Base-by-base conservation (phyloP, 1,140 invertebrate genomes). In the Bombus difficillimus region DNA sequence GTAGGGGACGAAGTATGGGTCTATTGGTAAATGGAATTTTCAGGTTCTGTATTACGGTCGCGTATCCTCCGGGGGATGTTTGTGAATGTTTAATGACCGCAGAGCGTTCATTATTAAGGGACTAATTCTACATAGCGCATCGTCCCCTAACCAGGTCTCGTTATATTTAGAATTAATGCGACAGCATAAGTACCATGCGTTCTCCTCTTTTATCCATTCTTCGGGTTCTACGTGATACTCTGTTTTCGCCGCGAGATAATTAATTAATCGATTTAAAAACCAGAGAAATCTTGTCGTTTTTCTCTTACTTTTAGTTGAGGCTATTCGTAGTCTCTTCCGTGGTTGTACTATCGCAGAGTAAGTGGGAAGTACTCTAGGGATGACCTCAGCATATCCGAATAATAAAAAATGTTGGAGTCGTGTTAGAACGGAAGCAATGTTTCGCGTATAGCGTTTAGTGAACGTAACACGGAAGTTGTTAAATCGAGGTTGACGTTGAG, bases 21-120 rank as follows among this genome's bases (percentile, higher is more conserved):
- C 68, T 72, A 84, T 79, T 62, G 83, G 32, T 69, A 84, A 79
- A 84, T 84, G 75, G 79, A 84, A 85, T 85, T 80, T 80, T 85
- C 83, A 73, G 25, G 15, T 10, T 62, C 53, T 53, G 83, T 37
- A 64, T 69, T 73, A 80, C 39, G 15, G 28, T 32, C 66, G 41
- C 39, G 77, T 47, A 43, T 34, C 15, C 62, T 37, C 37, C 2
- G 25, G 47, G 32, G 69, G 47, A 47, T 37, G 32, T 73, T 71
- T 71, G 43, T 86, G 71, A 86, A 86, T 86, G 64, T 53, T 82
- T 86, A 75, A 86, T 34, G n/a, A 37, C 32, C 72, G 59, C 72
- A 22, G 18, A 66, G 37, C 72, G 72, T 86, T 47, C 80, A 86
- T 86, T 86, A 86, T 86, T 86, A 86, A 86, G 32, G 37, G 62